Conservation (phyloP, 2,113 vertebrate genomes). For the Rafetus swinhoei region DNA sequence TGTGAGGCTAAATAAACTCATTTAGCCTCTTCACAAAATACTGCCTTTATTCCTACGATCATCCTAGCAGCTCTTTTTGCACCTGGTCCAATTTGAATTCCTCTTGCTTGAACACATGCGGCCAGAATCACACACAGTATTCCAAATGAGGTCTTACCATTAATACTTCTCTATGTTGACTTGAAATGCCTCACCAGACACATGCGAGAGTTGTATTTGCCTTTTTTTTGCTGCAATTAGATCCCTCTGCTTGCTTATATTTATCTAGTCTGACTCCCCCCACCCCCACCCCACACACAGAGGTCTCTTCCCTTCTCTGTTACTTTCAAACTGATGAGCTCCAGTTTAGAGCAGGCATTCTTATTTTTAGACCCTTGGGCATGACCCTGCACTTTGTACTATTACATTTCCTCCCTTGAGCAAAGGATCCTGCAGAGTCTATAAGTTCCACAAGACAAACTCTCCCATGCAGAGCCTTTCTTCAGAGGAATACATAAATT, state of each 20-base stretch:
- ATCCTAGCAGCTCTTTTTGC: neutral
- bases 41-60: neutral
- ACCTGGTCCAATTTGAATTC: neutral
- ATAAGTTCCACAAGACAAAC: constrained; percentile 48
- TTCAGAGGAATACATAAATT: constrained; percentile 64
- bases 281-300: neutral
- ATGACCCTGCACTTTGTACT: neutral
- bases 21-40: neutral
- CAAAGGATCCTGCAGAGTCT: constrained; percentile 57
- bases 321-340: neutral
- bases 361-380: neutral
- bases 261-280: no score
- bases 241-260: neutral
- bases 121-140: neutral
- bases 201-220: neutral
- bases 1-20: neutral
- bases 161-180: neutral
- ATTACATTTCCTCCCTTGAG: neutral
- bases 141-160: neutral
- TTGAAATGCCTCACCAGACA: neutral
- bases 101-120: neutral
- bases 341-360: neutral
- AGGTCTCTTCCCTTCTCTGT: neutral
- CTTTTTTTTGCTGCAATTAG: neutral
- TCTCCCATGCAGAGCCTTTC: constrained; percentile 62